Percentiles rank a stretch among this genome's conserved stretches.
phyloP scores from a whole-genome alignment of 2,113 vertebrate species.

The Salvator merianae region DNA sequence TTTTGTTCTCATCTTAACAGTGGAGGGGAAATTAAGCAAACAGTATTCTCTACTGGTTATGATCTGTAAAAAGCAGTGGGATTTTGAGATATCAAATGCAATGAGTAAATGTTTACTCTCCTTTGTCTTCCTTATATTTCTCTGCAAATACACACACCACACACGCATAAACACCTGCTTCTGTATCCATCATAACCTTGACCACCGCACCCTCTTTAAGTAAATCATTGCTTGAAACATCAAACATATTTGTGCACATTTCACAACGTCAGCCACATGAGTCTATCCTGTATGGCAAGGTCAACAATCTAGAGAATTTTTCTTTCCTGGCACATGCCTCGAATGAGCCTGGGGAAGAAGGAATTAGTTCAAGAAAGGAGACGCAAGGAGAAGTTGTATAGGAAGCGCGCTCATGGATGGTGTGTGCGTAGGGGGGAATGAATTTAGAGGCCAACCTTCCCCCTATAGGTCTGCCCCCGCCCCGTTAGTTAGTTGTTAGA shows the following conservation, averaged over 20 bases:
- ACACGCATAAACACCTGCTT: neutral
- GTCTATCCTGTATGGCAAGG: neutral
- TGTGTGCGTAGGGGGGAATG: neutral
- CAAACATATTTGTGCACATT: neutral
- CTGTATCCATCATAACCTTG: neutral
- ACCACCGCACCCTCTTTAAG: neutral
- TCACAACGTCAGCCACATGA: neutral
- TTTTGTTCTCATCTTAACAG: neutral
- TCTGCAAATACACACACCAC: neutral
- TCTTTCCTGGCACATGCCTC: neutral
- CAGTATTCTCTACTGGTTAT: neutral
- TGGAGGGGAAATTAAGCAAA: neutral
- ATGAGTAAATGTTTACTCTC: neutral
- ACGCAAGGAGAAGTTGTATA: slow-evolving; percentile 38
- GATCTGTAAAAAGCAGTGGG: neutral
- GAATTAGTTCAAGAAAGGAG: slow-evolving; percentile 33
- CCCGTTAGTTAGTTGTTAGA: neutral
- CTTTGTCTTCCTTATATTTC: neutral
- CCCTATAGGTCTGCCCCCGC: neutral
- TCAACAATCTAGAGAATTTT: neutral
- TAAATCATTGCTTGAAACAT: neutral
- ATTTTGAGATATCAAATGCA: neutral
- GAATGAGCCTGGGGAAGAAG: slow-evolving; percentile 25
- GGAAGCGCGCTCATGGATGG: slow-evolving; percentile 36
- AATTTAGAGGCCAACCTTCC: neutral